phyloP scores from a whole-genome alignment of 2,888 invertebrate genomes.

The Pharmacophagus antenor region DNA sequence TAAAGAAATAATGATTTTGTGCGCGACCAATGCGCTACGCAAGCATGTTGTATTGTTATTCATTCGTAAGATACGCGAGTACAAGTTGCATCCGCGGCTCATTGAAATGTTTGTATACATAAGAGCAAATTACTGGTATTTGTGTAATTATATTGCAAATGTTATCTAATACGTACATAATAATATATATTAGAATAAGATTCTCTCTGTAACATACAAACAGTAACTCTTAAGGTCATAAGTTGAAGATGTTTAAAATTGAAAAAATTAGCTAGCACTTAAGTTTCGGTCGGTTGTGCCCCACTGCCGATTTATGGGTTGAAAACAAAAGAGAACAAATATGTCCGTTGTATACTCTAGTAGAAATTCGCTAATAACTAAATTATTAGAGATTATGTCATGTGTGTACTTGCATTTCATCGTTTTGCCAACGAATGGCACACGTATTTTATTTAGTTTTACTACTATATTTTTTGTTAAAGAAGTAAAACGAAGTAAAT shows the following conservation, averaged over 20 bases:
- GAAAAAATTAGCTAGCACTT: conserved; percentile 15
- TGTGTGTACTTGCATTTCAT: conserved; percentile 36
- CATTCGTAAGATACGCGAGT: conserved; percentile 4
- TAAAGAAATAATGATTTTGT: conserved; percentile 10
- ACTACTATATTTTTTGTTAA: conserved; percentile 31
- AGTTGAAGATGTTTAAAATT: conserved; percentile 10
- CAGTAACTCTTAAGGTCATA: conserved; percentile 17
- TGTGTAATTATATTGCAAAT: conserved; percentile 30
- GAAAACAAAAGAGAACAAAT: conserved; percentile 56
- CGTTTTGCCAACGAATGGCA: conserved; percentile 39
- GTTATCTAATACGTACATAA: conserved; percentile 31
- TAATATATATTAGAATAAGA: conserved; percentile 29
- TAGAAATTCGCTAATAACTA: conserved; percentile 42
- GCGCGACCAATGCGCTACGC: neutral
- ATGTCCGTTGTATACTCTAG: conserved; percentile 47
- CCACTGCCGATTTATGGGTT: conserved; percentile 38
- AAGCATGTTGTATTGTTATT: conserved; percentile 17
- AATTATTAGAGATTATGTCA: conserved; percentile 48
- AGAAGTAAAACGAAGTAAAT: conserved; percentile 50
- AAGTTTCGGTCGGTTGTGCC: conserved; percentile 31
- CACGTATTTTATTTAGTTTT: conserved; percentile 37
- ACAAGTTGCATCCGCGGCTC: conserved; percentile 9
- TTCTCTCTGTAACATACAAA: conserved; percentile 22
- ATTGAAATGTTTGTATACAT: conserved; percentile 19
- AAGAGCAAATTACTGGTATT: conserved; percentile 22